Conservation (phyloP, 2,797 vertebrate genomes). For the Dryobates pubescens region DNA sequence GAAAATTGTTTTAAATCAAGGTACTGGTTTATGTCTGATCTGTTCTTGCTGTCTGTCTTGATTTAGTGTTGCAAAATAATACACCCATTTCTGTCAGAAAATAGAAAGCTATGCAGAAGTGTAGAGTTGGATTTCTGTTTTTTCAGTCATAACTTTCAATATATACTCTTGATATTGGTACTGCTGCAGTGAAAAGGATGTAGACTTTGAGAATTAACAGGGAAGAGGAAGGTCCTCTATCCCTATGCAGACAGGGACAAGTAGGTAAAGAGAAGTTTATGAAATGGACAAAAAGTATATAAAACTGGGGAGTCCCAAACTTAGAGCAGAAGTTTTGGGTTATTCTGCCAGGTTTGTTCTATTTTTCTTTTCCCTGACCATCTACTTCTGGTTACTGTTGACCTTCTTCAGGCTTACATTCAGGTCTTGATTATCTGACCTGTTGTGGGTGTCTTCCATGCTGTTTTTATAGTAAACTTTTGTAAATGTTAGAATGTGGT, state of each 20-base stretch:
- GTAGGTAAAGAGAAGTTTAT: not conserved
- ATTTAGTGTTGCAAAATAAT: not conserved
- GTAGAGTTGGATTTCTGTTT: not conserved
- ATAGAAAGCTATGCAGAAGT: not conserved
- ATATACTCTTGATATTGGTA: not conserved
- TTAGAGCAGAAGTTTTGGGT: not conserved
- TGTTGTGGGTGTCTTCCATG: not conserved
- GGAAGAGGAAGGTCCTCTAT: not conserved
- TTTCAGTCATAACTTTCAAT: not conserved
- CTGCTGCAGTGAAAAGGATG: not conserved
- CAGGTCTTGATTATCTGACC: fast-evolving
- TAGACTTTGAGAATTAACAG: not conserved
- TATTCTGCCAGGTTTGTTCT: not conserved
- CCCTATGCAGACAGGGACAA: too few relatives aligned
- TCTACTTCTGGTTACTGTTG: not conserved
- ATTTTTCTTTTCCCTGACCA: not conserved
- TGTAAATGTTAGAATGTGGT: not conserved
- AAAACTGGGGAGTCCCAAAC: not conserved
- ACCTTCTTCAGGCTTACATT: not conserved
- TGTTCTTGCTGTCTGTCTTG: not conserved
- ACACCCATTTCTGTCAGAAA: not conserved
- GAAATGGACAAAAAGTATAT: not conserved
- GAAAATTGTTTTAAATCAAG: not conserved
- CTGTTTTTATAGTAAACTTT: not conserved
- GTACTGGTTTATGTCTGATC: not conserved